Evolutionary conservation across 2,888 invertebrate species (phyloP), one percentile per base, ranked within the genome.

Genomic region (Cyclophora albipunctata): DNA sequence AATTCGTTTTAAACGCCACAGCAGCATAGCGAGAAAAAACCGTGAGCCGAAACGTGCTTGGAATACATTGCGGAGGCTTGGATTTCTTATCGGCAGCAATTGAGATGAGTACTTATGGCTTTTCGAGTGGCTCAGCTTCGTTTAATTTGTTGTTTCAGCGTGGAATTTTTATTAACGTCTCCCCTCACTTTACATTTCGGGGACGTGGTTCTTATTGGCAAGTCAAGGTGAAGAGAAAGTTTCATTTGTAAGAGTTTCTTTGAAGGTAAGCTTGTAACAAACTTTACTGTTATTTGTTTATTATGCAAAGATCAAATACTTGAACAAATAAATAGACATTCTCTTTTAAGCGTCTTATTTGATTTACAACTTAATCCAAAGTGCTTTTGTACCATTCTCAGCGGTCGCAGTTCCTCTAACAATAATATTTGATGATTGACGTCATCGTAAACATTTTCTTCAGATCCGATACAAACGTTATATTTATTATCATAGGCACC

Each of bases 61-160:
- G 87, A 87, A 87, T 88, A 87, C 87, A 85, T 86, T 77, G 84
- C 73, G 71, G 72, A 71, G 81, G 84, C 86, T 88, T 86, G 86
- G 88, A 88, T 88, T 88, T 86, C 88, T 87, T 87, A 87, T 87
- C 85, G 87, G 85, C 71, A 78, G 87, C 87, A 85, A 87, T 87
- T 85, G 87, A 87, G 88, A 87, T 87, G 87, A 87, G 87, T 84
- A 87, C 87, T 88, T 87, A 88, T 88, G 88, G 87, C 84, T 87
- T 86, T 85, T 85, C 87, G 84, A 88, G 86, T 86, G 83, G 86
- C 85, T 87, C 87, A 78, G 84, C 84, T 85, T 84, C 87, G 84
- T 87, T 88, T 88, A 87, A 88, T 88, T 88, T 88, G 88, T 88
- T 88, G 85, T 87, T 87, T 84, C 86, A 83, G 83, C 74, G 77